Evolutionary conservation across 1,140 invertebrate species (phyloP), one percentile per base, ranked within the genome.

Genomic region (Alviniconcha marisindica): DNA sequence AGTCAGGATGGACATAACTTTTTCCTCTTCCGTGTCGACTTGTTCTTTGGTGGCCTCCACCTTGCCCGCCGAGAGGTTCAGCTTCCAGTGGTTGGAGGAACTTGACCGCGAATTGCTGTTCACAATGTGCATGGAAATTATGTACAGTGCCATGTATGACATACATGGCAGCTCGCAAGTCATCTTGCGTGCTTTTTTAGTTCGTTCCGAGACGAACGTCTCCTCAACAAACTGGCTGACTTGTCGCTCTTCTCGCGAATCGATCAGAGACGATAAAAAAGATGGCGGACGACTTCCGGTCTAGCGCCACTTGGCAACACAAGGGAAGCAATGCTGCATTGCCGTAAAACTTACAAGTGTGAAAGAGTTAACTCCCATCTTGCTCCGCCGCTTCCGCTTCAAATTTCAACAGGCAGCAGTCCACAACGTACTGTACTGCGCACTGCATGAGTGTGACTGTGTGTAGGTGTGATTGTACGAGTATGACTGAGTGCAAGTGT

Each of bases 41-140:
- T 69, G 63, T 15, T 81, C 88, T 74, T 89, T 83, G 0, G 91
- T 95, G 87, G 95, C 95, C 82, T 95, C 94, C 84, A 96, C 95
- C 93, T 95, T 95, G 51, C 80, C 80, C 33, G 80, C 66, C 33
- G 84, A 80, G 1, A 85, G 88, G 91, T 95, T 96, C 81, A 96
- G 92, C 93, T 95, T 96, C 96, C 96, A 96, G 90, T 96, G 93
- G 81, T 90, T 87, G 24, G 88, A 96, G 18, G 88, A 96, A 56
- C 95, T 96, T 21, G 84, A 85, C 84, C 95, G 94, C 48, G 96
- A 96, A 92, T 96, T 96, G 85, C 94, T 96, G 84, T 95, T 94
- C 84, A 96, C 94, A 89, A 96, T 95, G 92, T 96, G 95, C 91
- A 96, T 94, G n/a, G 93, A 94, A 80, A 94, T 90, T 15, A 94